Evolutionary conservation across 2,113 vertebrate genomes (phyloP).

Genomic region (Spea bombifrons): DNA sequence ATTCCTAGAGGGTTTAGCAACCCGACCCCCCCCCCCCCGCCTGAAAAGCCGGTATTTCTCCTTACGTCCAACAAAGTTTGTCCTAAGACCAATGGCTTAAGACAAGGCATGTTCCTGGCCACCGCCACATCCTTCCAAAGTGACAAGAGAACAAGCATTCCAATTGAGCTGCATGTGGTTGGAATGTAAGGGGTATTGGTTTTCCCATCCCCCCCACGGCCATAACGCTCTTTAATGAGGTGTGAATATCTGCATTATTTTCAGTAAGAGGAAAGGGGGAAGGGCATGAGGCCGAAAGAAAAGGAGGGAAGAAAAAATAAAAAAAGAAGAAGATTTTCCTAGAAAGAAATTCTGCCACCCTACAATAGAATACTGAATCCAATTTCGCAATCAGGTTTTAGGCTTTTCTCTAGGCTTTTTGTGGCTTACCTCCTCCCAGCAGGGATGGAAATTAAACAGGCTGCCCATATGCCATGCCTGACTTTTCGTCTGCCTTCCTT

Average conservation of each 20-base stretch:
- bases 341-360: constrained; percentile 37
- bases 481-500: constrained; percentile 89
- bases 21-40: no score
- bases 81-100: no score
- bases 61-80: no score
- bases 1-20: no score
- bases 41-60: no score
- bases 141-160: constrained; percentile 44
- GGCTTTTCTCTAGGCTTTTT: constrained; percentile 68
- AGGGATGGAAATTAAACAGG: constrained; percentile 96
- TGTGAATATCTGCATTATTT: background rate
- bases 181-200: constrained; percentile 40
- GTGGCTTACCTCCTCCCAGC: constrained; percentile 76
- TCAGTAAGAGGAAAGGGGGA: background rate
- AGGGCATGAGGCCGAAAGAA: background rate
- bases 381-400: constrained; percentile 56
- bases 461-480: constrained; percentile 96
- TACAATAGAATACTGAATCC: constrained; percentile 53
- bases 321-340: background rate
- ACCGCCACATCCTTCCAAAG: constrained; percentile 10
- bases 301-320: background rate
- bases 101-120: no score
- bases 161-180: constrained; percentile 49
- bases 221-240: constrained; percentile 12
- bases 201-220: background rate